Evolutionary conservation across 2,797 vertebrate species (phyloP), one percentile per base, ranked within the genome.

Genomic region (Moxostoma hubbsi): DNA sequence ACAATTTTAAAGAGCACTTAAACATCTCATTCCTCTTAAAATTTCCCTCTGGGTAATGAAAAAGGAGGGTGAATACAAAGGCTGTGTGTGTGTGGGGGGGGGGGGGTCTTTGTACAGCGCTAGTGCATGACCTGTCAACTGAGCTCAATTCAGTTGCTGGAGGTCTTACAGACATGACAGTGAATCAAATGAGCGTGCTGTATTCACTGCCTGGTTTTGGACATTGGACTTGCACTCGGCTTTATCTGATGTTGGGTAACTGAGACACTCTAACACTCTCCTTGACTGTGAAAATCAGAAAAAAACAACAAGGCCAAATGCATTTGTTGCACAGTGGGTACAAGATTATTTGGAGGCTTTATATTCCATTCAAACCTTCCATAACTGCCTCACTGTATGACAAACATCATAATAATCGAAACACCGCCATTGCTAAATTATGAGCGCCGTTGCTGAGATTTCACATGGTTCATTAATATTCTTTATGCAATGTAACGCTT

Each of bases 221-320:
- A 73, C 75, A 66, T 77, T 82, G 68, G 54, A 69, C 72, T 74
- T 66, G 54, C 24, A 10, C 54, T 63, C 57, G 1, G 50, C 51
- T 69, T 81, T 69, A 75, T 69, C 79, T 70, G 65, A 68, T 75
- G 57, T 75, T 69, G 73, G 64, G 63, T 61, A 68, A 79, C 77
- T 5, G 50, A 79, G 59, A 71, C 50, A 9, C 68, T 24, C 24
- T 16, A 78, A 7, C 50, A 18, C 36, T 78, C 76, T 53, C n/a
- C 24, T 61, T 16, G 59, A 74, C 50, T 46, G 59, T 8, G 24
- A 24, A 69, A 77, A 59, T 68, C 53, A 50, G 61, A 66, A 77
- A 70, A 69, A 77, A 63, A 50, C 58, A 13, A 51, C 65, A 51
- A 24, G 2, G 24, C 55, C 47, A 69, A 68, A 66, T 5, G 18